A percentile compares a stretch with the other conserved stretches of the same genome.
Conservation (phyloP, 2,113 vertebrate species). For the Setophaga kirtlandii region DNA sequence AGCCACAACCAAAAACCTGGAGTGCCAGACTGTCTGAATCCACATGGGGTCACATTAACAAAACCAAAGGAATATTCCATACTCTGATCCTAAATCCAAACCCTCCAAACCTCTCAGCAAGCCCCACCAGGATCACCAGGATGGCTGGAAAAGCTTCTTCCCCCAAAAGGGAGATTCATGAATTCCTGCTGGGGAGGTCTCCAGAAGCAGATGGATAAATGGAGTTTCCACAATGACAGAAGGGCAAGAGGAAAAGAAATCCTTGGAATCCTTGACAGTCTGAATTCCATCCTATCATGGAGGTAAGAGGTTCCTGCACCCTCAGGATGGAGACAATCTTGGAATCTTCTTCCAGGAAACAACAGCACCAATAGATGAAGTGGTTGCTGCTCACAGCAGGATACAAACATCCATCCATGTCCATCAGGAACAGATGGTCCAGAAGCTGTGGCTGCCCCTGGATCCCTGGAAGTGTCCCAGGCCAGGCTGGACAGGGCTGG, state of each 20-base stretch:
- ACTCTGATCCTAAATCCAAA: rapidly evolving
- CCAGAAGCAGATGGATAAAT: not conserved
- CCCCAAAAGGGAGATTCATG: not conserved
- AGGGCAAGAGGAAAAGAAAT: rapidly evolving
- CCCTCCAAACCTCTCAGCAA: not conserved
- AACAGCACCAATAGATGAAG: not conserved
- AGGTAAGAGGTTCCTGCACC: rapidly evolving
- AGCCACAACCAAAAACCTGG: not conserved
- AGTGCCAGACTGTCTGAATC: not conserved
- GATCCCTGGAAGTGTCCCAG: not conserved
- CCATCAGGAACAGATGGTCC: not conserved
- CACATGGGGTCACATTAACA: rapidly evolving
- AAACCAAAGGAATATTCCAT: rapidly evolving
- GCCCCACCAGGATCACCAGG: rapidly evolving
- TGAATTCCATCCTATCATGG: rapidly evolving
- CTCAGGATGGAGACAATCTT: rapidly evolving
- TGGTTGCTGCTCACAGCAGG: rapidly evolving
- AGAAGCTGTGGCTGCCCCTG: rapidly evolving
- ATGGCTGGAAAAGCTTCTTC: not conserved
- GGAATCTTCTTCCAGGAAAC: not conserved
- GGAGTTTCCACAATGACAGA: rapidly evolving
- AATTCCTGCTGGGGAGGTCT: rapidly evolving
- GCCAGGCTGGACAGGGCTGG: not conserved
- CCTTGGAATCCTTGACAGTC: not conserved
- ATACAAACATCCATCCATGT: not conserved